A percentile compares a stretch with the other conserved stretches of the same genome.
phyloP scores from a whole-genome alignment of 2,888 invertebrate genomes.

The Eupithecia subfuscata region DNA sequence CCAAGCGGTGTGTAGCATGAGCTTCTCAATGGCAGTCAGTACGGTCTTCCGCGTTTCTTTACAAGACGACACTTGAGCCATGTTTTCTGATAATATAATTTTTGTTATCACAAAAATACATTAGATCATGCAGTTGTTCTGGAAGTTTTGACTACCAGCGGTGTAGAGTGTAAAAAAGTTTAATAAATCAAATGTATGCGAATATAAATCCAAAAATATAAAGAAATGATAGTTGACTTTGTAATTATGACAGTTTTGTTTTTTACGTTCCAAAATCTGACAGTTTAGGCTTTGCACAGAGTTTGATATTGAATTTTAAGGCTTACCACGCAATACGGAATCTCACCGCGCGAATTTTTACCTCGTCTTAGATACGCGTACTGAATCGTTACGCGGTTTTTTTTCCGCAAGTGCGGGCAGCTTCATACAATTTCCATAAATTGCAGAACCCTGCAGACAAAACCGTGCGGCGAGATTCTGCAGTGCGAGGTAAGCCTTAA shows the following conservation, averaged over 20 bases:
- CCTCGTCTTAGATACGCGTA: no score
- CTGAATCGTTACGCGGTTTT: no score
- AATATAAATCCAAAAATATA: background rate
- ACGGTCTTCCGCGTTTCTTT: conserved; percentile 60
- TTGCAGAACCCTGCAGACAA: no score
- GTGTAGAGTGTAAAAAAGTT: background rate
- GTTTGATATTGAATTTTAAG: background rate
- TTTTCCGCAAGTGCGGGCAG: no score
- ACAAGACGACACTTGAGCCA: background rate
- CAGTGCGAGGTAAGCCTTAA: no score
- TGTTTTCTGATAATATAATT: conserved; percentile 4
- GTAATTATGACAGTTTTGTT: background rate
- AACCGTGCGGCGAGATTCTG: no score
- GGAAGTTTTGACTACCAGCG: background rate
- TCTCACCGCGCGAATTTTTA: no score
- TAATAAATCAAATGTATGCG: background rate
- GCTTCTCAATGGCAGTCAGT: conserved; percentile 63
- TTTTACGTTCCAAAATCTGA: background rate
- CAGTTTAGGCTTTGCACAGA: background rate
- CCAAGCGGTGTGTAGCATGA: conserved; percentile 69
- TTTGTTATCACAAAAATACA: background rate
- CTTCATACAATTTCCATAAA: no score
- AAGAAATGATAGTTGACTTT: background rate
- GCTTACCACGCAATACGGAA: no score
- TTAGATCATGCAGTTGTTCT: background rate